Base-by-base conservation (phyloP, 2,113 vertebrate species). In the Dolichotis patagonum region DNA sequence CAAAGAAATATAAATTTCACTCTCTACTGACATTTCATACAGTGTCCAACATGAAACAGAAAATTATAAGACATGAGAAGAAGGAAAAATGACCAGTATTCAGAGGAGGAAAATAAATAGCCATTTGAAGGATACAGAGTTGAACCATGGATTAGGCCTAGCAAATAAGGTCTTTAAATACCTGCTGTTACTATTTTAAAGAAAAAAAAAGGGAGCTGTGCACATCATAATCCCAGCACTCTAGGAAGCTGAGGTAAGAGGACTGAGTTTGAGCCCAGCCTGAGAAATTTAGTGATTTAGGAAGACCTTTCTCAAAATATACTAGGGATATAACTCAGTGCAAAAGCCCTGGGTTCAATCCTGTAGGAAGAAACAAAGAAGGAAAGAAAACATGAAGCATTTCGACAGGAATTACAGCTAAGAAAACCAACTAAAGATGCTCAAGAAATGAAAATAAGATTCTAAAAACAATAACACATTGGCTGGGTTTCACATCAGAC, bases 31-130 rank as follows among this genome's bases (percentile, higher is more conserved):
- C 52, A 28, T 93, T 91, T 90, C 58, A 78, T 5, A 14, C 16
- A 26, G 4, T 95, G 65, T 82, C 63, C 24, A 94, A 41, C 69
- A 71, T 86, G 49, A 96, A 95, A 49, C 58, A 38, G 78, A 88
- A 93, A 58, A 7, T 78, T 81, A 69, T 3, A 88, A 77, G 38
- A 86, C 52, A 86, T 52, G 19, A 82, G 38, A 89, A 89, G 24
- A 60, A 89, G 30, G 26, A 75, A 63, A 89, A 60, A 69, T 43
- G n/a, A 16, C 5, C 22, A 30, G 49, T 38, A 83, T 38, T 46
- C 92, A 88, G 6, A 8, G 77, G 43, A 41, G 16, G 60, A 67
- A 54, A n/a, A 35, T 49, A 38, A 71, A 11, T 30, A 71, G 30
- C 7, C 62, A 49, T 56, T 69, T 78, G 41, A 87, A 67, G 26